Evolutionary conservation across 2,113 vertebrate species (phyloP).

Genomic region (Gasterosteus nipponicus): DNA sequence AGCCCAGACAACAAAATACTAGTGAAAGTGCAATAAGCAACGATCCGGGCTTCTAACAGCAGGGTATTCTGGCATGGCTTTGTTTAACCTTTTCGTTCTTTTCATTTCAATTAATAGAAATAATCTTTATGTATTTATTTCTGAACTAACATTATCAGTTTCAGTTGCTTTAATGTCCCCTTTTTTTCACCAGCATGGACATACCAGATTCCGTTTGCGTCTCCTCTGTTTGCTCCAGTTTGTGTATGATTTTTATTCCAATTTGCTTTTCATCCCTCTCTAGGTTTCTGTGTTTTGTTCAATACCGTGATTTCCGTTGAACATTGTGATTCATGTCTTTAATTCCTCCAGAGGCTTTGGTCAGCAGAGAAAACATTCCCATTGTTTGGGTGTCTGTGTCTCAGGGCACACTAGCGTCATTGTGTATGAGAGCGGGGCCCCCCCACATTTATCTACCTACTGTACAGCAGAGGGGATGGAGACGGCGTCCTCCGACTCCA

Average conservation of each 20-base stretch:
- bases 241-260: constrained; percentile 83
- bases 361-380: constrained; percentile 78
- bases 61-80: constrained; percentile 86
- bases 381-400: constrained; percentile 75
- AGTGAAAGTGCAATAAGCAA: constrained; percentile 45
- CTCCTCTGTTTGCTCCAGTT: constrained; percentile 84
- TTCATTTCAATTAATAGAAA: constrained; percentile 77
- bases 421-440: constrained; percentile 69
- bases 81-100: constrained; percentile 82
- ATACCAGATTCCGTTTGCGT: constrained; percentile 86
- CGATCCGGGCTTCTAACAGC: constrained; percentile 68
- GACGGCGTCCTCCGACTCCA: constrained; percentile 68
- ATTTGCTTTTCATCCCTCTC: constrained; percentile 86
- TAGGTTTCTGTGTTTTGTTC: constrained; percentile 86
- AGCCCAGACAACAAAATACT: constrained; percentile 50
- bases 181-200: constrained; percentile 88
- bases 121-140: constrained; percentile 81
- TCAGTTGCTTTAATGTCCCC: constrained; percentile 84
- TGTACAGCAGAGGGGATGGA: constrained; percentile 73
- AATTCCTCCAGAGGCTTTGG: constrained; percentile 81
- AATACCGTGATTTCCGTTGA: constrained; percentile 81
- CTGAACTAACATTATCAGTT: constrained; percentile 86
- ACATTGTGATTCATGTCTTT: constrained; percentile 81
- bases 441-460: constrained; percentile 66
- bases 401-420: constrained; percentile 64